Base-by-base conservation (phyloP, 2,113 vertebrate species). In the Plecotus auritus region DNA sequence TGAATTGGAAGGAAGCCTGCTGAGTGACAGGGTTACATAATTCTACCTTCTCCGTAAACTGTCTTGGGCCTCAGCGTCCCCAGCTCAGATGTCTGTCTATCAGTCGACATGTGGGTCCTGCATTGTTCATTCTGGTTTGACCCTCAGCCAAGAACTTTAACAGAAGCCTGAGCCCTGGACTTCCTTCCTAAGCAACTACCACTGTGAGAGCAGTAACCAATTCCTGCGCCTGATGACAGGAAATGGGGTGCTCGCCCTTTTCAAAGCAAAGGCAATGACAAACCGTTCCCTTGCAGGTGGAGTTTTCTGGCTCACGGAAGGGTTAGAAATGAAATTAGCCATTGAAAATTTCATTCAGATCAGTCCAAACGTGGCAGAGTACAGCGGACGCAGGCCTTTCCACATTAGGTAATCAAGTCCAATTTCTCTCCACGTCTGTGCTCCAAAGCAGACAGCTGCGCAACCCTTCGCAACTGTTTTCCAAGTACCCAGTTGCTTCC, bases 281-380 rank as follows among this genome's bases (percentile, higher is more conserved):
- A 95, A 82, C 51, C 28, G 26, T 88, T 88, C 85, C 93, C 78
- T 74, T 77, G 59, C 95, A 97, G 96, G 94, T 97, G 96, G 94
- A 59, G 61, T 40, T 95, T 94, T 76, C 95, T 96, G 97, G 94
- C 95, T 93, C 61, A 66, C 32, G 30, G 11, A 91, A 54, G 54
- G 49, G 91, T 69, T 92, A 72, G 88, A 94, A 94, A 93, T 95
- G 77, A 97, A 97, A 92, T 95, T 84, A 94, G 90, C 93, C 91
- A 64, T 91, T 94, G 78, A 80, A 97, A 94, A 94, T 95, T 96
- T 97, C 91, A 95, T 97, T 97, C 95, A 96, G 47, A 66, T 88
- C 64, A 66, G 56, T 86, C 91, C 91, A 97, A 95, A 92, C 42
- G 13, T 26, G 83, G 54, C 14, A 40, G 78, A 96, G 81, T 37